phyloP scores from a whole-genome alignment of 2,797 vertebrate genomes.

The Anguilla pacifica region DNA sequence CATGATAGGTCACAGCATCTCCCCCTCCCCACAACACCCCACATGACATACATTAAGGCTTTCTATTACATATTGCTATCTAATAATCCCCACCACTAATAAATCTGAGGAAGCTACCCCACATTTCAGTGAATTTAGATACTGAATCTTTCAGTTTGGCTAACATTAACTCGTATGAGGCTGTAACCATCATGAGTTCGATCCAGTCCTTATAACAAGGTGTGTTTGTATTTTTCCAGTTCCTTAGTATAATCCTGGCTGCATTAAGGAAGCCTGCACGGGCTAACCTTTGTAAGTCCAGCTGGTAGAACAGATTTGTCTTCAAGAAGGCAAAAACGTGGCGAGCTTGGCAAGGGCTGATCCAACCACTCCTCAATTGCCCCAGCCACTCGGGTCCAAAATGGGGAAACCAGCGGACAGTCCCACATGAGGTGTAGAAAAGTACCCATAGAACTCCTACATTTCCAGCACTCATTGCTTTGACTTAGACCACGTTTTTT shows the following conservation, averaged over 20 bases:
- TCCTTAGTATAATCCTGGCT: constrained; percentile 21
- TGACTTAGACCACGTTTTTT: too few relatives aligned
- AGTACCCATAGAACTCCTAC: background rate
- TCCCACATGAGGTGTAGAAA: constrained; percentile 13
- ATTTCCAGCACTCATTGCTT: background rate
- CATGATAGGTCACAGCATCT: background rate
- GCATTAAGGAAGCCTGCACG: constrained; percentile 13
- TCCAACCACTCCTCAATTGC: background rate
- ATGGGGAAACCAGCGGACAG: constrained; percentile 20
- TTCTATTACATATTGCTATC: background rate
- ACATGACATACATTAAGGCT: background rate
- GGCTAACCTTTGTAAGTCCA: constrained; percentile 14
- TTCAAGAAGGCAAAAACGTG: constrained; percentile 17
- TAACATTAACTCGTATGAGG: constrained; percentile 17
- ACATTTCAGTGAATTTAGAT: constrained; percentile 23
- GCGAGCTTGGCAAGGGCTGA: background rate
- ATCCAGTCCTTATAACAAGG: constrained; percentile 28
- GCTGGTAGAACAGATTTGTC: constrained; percentile 21
- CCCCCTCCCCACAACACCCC: background rate
- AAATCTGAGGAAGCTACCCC: constrained; percentile 14
- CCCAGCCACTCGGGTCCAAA: constrained; percentile 4
- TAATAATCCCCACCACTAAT: constrained; percentile 3
- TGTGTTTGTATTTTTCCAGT: constrained; percentile 19
- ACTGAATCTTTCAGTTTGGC: constrained; percentile 29
- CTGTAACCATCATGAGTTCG: constrained; percentile 9